Evolutionary conservation across 35 echinoderm and acorn worm genomes (phyloP).

Genomic region (Apostichopus japonicus): DNA sequence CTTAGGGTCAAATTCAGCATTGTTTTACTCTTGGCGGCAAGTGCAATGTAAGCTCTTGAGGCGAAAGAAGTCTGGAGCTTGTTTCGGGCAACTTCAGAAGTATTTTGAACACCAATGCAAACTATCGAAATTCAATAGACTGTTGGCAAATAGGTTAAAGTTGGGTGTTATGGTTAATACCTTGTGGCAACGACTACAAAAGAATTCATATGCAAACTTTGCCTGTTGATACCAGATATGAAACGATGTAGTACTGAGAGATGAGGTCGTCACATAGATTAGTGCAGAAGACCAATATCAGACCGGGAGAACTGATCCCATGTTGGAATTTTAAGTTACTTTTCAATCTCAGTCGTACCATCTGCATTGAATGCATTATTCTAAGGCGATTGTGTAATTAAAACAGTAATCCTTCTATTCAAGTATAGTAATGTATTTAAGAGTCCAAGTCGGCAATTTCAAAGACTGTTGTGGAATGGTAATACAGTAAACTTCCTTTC

Average conservation of each 20-base stretch:
- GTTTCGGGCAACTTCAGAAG: conserved; percentile 44
- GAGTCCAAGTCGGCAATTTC: no score
- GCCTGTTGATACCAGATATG: no score
- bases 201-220: conserved; percentile 17
- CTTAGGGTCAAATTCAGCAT: conserved; percentile 31
- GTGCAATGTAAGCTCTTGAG: conserved; percentile 1
- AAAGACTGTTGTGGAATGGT: no score
- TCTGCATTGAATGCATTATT: no score
- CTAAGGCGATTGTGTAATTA: no score
- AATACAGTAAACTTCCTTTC: no score
- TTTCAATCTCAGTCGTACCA: no score
- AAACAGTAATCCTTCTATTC: no score
- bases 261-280: background rate
- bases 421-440: no score
- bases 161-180: background rate
- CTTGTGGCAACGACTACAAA: background rate
- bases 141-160: background rate
- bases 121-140: background rate
- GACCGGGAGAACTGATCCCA: background rate
- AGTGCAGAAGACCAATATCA: background rate
- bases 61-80: conserved; percentile 1
- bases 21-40: conserved; percentile 45
- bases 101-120: conserved; percentile 15
- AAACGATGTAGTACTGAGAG: no score
- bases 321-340: no score